phyloP scores from a whole-genome alignment of 2,797 vertebrate species.

The Cephalopachus bancanus region DNA sequence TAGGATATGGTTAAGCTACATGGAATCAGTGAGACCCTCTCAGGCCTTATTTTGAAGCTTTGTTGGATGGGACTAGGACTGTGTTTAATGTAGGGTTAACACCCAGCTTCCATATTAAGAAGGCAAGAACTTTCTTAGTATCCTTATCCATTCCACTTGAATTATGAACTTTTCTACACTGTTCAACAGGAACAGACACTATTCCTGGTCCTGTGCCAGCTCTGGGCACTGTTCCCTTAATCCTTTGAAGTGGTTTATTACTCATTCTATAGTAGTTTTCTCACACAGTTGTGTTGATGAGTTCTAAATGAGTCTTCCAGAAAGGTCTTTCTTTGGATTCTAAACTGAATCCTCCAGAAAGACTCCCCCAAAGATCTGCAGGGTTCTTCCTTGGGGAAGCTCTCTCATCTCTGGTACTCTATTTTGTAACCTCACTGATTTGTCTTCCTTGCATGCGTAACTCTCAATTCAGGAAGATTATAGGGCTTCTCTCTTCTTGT shows the following conservation, averaged over 20 bases:
- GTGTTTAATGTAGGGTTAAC: not conserved
- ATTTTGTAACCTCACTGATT: not conserved
- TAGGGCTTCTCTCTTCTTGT: rapidly evolving
- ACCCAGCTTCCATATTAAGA: not conserved
- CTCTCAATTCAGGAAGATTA: not conserved
- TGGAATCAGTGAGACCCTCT: not conserved
- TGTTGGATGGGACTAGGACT: not conserved
- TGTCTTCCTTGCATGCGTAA: not conserved
- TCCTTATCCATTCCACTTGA: not conserved
- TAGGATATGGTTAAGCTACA: not conserved
- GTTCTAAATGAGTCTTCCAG: not conserved
- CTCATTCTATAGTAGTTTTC: not conserved
- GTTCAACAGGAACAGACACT: not conserved
- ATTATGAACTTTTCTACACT: not conserved
- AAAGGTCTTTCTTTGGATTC: not conserved
- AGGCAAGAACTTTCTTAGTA: not conserved
- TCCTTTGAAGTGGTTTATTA: not conserved
- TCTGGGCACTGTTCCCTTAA: not conserved
- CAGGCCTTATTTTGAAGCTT: not conserved
- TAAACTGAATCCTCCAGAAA: not conserved
- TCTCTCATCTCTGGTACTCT: not conserved
- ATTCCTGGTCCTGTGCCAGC: not conserved
- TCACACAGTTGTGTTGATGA: not conserved
- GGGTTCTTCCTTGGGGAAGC: not conserved
- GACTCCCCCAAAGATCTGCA: too few relatives aligned